These are phyloP conservation scores for Aphidius ervi DNA, from an alignment of 1,140 invertebrate genomes.

Conservation along the genomic window DNA sequence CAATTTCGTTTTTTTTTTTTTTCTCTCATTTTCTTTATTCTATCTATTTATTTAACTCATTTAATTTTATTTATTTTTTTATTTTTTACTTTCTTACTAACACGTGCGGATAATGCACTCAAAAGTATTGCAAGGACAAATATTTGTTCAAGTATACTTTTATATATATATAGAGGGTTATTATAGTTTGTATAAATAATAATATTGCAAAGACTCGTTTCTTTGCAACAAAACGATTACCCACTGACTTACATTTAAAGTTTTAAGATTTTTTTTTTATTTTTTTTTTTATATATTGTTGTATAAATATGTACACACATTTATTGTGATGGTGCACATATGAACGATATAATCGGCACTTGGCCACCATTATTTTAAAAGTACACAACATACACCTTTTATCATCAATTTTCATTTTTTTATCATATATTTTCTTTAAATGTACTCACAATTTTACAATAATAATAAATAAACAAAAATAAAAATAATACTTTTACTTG, in stretches of 20 bases:
- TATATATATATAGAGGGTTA: constrained; percentile 12
- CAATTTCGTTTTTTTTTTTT: constrained; percentile 2
- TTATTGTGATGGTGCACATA: background rate
- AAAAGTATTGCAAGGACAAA: constrained; percentile 25
- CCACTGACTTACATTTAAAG: constrained; percentile 23
- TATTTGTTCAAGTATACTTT: constrained; percentile 36
- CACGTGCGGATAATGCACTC: constrained; percentile 3
- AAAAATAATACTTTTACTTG: too few relatives aligned
- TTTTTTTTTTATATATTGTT: background rate
- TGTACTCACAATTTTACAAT: background rate
- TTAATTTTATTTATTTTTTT: constrained; percentile 1
- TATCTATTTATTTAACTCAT: background rate
- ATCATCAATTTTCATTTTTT: background rate
- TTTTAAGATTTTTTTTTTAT: background rate
- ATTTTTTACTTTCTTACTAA: background rate
- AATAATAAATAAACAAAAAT: too few relatives aligned
- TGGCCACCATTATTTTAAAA: background rate
- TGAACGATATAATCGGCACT: constrained; percentile 16
- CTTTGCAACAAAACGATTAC: constrained; percentile 17
- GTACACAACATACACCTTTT: background rate
- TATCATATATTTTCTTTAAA: background rate
- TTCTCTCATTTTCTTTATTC: constrained; percentile 5
- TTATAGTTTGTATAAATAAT: background rate
- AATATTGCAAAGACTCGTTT: background rate
- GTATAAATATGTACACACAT: background rate